Evolutionary conservation across 2,888 invertebrate species (phyloP).

Genomic region (Drosophila meridionalis): DNA sequence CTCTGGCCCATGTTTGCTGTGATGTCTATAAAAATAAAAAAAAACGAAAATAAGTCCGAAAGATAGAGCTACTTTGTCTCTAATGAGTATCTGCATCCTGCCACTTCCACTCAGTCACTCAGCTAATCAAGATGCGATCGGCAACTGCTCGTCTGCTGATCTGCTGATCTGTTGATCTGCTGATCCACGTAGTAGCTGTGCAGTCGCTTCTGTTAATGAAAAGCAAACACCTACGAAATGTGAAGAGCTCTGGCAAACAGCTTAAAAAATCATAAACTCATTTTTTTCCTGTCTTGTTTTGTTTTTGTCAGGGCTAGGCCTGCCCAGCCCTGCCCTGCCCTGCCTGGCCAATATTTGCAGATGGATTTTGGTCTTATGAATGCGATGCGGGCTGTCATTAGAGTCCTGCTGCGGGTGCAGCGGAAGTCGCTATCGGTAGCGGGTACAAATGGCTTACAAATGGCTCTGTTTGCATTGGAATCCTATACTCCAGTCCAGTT

Average conservation of each 20-base stretch:
- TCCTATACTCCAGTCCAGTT: slow-evolving; percentile 39
- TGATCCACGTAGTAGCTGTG: slow-evolving; percentile 18
- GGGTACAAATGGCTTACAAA: slow-evolving; percentile 76
- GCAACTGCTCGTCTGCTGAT: slow-evolving; percentile 1
- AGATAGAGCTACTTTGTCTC: slow-evolving; percentile 58
- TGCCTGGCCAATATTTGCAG: slow-evolving; percentile 62
- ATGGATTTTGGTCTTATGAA: slow-evolving; percentile 62
- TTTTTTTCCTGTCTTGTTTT: slow-evolving; percentile 29
- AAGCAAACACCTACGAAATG: slow-evolving; percentile 68
- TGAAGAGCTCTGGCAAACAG: slow-evolving; percentile 73
- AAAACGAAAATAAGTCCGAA: slow-evolving; percentile 5
- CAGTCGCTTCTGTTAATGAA: slow-evolving; percentile 74
- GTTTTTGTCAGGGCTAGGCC: slow-evolving; percentile 39
- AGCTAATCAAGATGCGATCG: slow-evolving; percentile 61
- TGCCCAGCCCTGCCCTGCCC: slow-evolving; percentile 29
- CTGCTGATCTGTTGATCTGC: background rate
- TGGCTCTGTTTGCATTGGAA: slow-evolving; percentile 72
- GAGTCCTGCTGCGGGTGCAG: slow-evolving; percentile 53
- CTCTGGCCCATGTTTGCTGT: slow-evolving; percentile 49
- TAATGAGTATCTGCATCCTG: slow-evolving; percentile 62
- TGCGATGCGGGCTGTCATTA: slow-evolving; percentile 24
- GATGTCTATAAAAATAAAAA: slow-evolving; percentile 32
- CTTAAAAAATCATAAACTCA: slow-evolving; percentile 77
- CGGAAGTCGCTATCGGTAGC: slow-evolving; percentile 58
- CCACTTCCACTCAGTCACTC: slow-evolving; percentile 59